Conservation (phyloP, 2,888 invertebrate genomes). For the Alloscopus bannaensis region DNA sequence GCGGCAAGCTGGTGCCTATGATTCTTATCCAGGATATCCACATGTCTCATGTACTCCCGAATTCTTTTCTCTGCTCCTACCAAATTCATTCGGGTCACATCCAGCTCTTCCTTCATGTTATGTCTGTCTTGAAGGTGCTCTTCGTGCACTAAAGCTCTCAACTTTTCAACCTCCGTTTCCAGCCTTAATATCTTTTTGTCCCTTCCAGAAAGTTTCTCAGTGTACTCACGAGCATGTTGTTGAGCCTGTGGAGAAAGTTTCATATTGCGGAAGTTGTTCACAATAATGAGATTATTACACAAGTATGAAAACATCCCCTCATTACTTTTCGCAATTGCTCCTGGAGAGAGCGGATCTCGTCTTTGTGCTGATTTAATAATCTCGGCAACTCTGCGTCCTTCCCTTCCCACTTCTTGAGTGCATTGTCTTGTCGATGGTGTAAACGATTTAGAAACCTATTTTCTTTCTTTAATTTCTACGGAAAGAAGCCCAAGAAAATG, state of each 20-base stretch:
- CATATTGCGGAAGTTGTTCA: neutral
- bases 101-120: slow-evolving; percentile 60
- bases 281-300: neutral
- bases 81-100: slow-evolving; percentile 55
- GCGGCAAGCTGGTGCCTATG: slow-evolving; percentile 63
- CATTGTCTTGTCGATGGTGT: slow-evolving; percentile 64
- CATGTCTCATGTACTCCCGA: slow-evolving; percentile 62
- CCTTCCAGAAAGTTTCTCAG: slow-evolving; percentile 58
- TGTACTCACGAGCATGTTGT: slow-evolving; percentile 44
- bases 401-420: slow-evolving; percentile 65
- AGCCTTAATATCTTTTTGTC: slow-evolving; percentile 63
- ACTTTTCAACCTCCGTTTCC: slow-evolving; percentile 56
- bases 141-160: slow-evolving; percentile 62
- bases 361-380: slow-evolving; percentile 62
- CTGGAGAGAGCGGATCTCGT: slow-evolving; percentile 58
- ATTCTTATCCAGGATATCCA: slow-evolving; percentile 68
- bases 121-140: slow-evolving; percentile 66
- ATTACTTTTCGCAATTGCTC: slow-evolving; percentile 50
- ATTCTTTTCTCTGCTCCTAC: slow-evolving; percentile 54
- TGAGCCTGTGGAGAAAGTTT: slow-evolving; percentile 38
- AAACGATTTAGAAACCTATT: slow-evolving; percentile 58
- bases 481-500: neutral
- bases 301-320: neutral
- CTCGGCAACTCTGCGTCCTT: slow-evolving; percentile 62
- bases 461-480: slow-evolving; percentile 57